Percentiles rank a stretch among this genome's conserved stretches.
phyloP scores from a whole-genome alignment of 2,113 vertebrate genomes.

The Solea senegalensis region DNA sequence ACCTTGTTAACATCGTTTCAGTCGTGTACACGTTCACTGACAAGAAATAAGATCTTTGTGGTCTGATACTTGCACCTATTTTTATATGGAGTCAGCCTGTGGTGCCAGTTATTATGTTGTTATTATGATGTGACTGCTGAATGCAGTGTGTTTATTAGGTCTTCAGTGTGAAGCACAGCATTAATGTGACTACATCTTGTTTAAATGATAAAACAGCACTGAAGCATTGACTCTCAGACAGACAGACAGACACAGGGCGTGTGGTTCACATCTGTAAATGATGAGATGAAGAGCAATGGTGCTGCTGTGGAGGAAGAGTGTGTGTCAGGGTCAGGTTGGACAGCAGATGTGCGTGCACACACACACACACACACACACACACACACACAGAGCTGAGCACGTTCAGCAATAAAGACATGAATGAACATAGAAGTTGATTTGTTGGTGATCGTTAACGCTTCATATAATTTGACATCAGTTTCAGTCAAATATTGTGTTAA shows the following conservation, averaged over 20 bases:
- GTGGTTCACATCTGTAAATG: constrained; percentile 54
- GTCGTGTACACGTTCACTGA: constrained; percentile 16
- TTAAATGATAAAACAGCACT: constrained; percentile 21
- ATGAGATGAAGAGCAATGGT: constrained; percentile 40
- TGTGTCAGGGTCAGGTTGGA: constrained; percentile 37
- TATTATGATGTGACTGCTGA: constrained; percentile 17
- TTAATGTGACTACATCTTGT: constrained; percentile 17
- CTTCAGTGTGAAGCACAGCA: constrained; percentile 15
- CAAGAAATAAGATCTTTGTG: constrained; percentile 11
- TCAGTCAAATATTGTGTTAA: neutral
- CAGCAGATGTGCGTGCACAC: constrained; percentile 15
- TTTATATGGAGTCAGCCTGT: constrained; percentile 12
- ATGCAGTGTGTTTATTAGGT: constrained; percentile 14
- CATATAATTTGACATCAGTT: too few relatives aligned
- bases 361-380: neutral
- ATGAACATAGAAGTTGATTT: too few relatives aligned
- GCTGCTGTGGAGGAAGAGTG: constrained; percentile 39
- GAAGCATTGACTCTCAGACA: constrained; percentile 3
- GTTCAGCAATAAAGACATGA: too few relatives aligned
- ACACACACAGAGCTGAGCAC: neutral
- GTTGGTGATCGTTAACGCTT: too few relatives aligned
- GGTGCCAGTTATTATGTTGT: neutral
- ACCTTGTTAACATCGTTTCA: too few relatives aligned
- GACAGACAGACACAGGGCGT: constrained; percentile 8
- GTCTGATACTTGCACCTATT: constrained; percentile 19